Conservation (phyloP, 1,140 invertebrate genomes). For the Chironomus tepperi region DNA sequence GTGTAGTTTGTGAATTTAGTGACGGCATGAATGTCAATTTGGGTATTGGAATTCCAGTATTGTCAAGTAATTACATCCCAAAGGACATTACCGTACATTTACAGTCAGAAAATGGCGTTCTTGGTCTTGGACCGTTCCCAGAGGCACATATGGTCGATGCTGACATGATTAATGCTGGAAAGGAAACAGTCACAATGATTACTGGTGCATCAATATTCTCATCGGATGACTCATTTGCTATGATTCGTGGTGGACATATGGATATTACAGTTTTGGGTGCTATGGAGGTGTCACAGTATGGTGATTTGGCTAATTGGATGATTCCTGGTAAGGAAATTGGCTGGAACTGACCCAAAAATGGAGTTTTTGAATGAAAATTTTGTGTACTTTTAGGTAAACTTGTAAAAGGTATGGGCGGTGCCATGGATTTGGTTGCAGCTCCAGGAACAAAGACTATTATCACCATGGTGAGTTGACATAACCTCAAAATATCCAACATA, state of each 20-base stretch:
- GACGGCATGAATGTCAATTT: constrained; percentile 95
- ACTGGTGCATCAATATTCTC: constrained; percentile 82
- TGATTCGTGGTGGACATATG: constrained; percentile 97
- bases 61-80: constrained; percentile 90
- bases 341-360: no score
- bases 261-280: constrained; percentile 93
- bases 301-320: constrained; percentile 99
- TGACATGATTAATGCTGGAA: constrained; percentile 97
- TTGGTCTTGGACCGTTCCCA: constrained; percentile 93
- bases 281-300: constrained; percentile 94
- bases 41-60: constrained; percentile 83
- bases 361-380: background rate
- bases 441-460: constrained; percentile 88
- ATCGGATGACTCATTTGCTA: constrained; percentile 97
- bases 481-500: background rate
- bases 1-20: constrained; percentile 92
- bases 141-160: constrained; percentile 63
- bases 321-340: constrained; percentile 66
- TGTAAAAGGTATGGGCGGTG: constrained; percentile 99
- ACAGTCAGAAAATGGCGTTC: constrained; percentile 96
- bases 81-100: constrained; percentile 66
- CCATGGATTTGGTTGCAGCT: constrained; percentile 96
- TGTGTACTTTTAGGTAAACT: constrained; percentile 49
- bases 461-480: constrained; percentile 61
- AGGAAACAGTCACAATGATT: constrained; percentile 91